Percentiles rank a stretch among this genome's conserved stretches.
phyloP scores from a whole-genome alignment of 2,113 vertebrate genomes.

The Myotis lucifugus region DNA sequence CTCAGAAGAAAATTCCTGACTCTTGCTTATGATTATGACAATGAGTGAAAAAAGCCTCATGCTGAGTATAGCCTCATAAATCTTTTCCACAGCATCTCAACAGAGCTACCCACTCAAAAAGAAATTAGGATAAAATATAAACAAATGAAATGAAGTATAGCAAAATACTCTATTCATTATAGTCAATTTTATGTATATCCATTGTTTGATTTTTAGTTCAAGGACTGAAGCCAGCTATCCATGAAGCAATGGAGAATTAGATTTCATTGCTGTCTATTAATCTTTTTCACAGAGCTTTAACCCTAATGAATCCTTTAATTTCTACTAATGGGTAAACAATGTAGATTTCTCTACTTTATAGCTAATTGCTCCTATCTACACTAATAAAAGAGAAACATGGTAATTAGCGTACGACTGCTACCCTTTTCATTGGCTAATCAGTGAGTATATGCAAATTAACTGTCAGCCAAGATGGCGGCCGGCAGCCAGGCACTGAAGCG shows the following conservation, averaged over 20 bases:
- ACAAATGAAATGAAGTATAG: slow-evolving; percentile 56
- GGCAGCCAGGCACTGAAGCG: no score
- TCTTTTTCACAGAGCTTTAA: slow-evolving; percentile 34
- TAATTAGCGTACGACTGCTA: no score
- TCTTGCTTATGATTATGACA: slow-evolving; percentile 41
- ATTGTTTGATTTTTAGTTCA: slow-evolving; percentile 36
- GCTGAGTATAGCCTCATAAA: slow-evolving; percentile 31
- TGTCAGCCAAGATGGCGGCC: no score
- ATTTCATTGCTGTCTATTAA: slow-evolving; percentile 16
- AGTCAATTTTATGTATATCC: slow-evolving; percentile 50
- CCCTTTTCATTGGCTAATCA: no score
- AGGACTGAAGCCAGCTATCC: slow-evolving; percentile 24
- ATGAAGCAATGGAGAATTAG: slow-evolving; percentile 46
- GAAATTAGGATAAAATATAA: slow-evolving; percentile 69
- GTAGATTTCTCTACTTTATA: slow-evolving; percentile 28
- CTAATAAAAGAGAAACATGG: no score
- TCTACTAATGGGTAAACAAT: slow-evolving; percentile 37
- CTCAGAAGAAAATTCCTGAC: slow-evolving; percentile 55
- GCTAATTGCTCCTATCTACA: not conserved
- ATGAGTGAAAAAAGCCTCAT: slow-evolving; percentile 46
- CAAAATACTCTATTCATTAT: slow-evolving; percentile 54
- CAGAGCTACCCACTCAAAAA: slow-evolving; percentile 47
- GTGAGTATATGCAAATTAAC: no score
- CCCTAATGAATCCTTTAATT: slow-evolving; percentile 37
- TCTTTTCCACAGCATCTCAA: slow-evolving; percentile 50